Evolutionary conservation across 2,797 vertebrate species (phyloP).

Genomic region (Enteromius argenteus): DNA sequence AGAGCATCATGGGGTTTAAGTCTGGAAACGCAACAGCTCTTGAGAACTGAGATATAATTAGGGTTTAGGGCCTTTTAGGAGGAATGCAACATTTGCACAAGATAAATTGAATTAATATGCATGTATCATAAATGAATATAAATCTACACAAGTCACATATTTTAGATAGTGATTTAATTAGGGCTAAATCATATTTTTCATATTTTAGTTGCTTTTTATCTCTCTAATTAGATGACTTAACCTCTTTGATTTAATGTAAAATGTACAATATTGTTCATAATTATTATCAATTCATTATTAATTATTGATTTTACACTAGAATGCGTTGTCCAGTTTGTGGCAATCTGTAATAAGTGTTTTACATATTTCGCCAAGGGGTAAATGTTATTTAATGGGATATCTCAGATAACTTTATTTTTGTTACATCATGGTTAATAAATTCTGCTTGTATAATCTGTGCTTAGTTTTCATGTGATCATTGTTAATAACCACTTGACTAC

Average conservation of each 20-base stretch:
- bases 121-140: slow-evolving; percentile 54
- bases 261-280: slow-evolving; percentile 31
- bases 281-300: neutral
- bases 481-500: slow-evolving; percentile 2
- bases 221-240: slow-evolving; percentile 59
- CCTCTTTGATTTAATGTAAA: slow-evolving; percentile 54
- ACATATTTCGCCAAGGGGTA: neutral
- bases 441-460: neutral
- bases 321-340: neutral
- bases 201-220: slow-evolving; percentile 45
- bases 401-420: neutral
- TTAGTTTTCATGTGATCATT: neutral
- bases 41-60: slow-evolving; percentile 54
- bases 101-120: slow-evolving; percentile 56
- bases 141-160: slow-evolving; percentile 51
- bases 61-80: slow-evolving; percentile 54
- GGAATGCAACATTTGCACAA: slow-evolving; percentile 41
- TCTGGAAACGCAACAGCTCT: slow-evolving; percentile 47
- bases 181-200: too few relatives aligned
- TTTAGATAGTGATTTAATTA: slow-evolving; percentile 51
- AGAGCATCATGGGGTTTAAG: slow-evolving; percentile 69
- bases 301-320: slow-evolving; percentile 4
- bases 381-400: slow-evolving; percentile 1
- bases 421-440: neutral
- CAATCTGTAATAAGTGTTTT: neutral